Base-by-base conservation (phyloP, 2,888 invertebrate species). In the Monochamus alternatus region DNA sequence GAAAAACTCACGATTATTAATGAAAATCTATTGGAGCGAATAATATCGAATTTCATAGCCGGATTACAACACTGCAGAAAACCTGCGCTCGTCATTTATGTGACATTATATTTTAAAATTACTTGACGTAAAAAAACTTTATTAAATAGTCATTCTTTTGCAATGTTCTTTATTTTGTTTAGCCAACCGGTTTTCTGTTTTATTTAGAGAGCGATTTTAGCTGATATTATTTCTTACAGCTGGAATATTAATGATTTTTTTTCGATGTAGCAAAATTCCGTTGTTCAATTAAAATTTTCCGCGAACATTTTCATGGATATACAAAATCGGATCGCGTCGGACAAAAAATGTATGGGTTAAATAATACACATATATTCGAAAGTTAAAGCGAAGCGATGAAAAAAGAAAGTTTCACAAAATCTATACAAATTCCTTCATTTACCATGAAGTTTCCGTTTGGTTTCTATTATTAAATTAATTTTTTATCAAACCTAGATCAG, bases 11-110 rank as follows among this genome's bases (percentile, higher is more conserved):
- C 55, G 10, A n/a, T 55, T 55, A 55, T 55, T 55, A 55, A 55
- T 55, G 55, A 55, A 55, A 55, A 55, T 55, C 55, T 55, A 55
- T 55, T 55, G 55, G 55, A 55, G 55, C 55, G 55, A 55, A n/a
- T 55, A 55, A 55, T 55, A 55, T 55, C 55, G 55, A 55, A 55
- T 55, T 55, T 55, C 55, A 55, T 55, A 55, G 55, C 55, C 55
- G 14, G 12, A 55, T 55, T 55, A 55, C 55, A 55, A 55, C 55
- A 55, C n/a, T 47, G 22, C 55, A 14, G 55, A 55, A 52, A 55
- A 55, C 22, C 14, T 7, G n/a, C n/a, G 55, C 12, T 55, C 55
- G 55, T 55, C 55, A 55, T 55, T 22, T 55, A 55, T 55, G 55
- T 55, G 55, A 55, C n/a, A 55, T 55, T 55, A 55, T 14, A 55